Evolutionary conservation across 2,113 vertebrate species (phyloP).

Genomic region (Dipodomys merriami): DNA sequence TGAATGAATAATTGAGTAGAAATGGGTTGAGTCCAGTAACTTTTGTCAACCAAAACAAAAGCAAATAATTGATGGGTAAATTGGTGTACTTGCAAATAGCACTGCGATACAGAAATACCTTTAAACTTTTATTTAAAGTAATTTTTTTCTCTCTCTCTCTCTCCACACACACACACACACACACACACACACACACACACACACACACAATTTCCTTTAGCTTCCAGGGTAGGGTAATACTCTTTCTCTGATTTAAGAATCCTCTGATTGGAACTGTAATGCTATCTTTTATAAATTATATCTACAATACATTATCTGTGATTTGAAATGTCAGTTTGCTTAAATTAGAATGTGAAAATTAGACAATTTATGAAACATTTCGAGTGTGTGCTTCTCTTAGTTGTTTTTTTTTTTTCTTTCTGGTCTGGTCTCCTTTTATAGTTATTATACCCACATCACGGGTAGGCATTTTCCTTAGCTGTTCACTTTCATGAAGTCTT

Average conservation of each 20-base stretch:
- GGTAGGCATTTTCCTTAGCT: neutral
- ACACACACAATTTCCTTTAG: neutral
- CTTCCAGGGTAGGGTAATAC: neutral
- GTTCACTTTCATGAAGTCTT: constrained; percentile 14
- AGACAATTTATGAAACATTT: constrained; percentile 1
- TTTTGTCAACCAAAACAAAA: neutral
- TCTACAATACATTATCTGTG: neutral
- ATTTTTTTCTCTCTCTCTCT: neutral
- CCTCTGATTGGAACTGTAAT: constrained; percentile 8
- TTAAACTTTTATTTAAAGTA: constrained; percentile 2
- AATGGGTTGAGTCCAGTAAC: neutral
- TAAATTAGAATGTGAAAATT: constrained; percentile 27
- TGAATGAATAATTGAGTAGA: neutral
- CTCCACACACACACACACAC: no score
- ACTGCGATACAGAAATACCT: neutral
- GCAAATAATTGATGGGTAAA: neutral
- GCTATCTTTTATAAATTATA: neutral
- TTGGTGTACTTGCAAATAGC: neutral
- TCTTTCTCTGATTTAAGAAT: constrained; percentile 19
- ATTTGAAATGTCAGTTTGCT: constrained; percentile 19
- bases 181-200: no score
- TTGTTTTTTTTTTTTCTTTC: neutral
- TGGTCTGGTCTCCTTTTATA: neutral
- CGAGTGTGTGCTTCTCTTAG: neutral
- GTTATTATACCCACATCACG: neutral